Evolutionary conservation across 2,888 invertebrate species (phyloP).

Genomic region (Stenodera caucasica): DNA sequence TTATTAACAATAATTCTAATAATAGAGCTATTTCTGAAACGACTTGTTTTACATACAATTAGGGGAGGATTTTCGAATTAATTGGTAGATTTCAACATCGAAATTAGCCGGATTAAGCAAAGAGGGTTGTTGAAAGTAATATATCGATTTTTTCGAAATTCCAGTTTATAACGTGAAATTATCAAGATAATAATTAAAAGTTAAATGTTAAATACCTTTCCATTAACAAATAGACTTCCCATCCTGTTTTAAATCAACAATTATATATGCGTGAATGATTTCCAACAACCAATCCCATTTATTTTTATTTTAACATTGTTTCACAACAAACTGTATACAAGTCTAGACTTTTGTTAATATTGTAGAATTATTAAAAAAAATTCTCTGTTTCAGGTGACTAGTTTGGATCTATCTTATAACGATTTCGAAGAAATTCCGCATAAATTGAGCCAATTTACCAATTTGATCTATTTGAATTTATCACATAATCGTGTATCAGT

Average conservation of each 20-base stretch:
- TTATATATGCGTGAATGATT: slow-evolving; percentile 22
- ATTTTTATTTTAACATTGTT: neutral
- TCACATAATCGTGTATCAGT: slow-evolving; percentile 50
- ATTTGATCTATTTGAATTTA: slow-evolving; percentile 60
- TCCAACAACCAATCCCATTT: slow-evolving; percentile 12
- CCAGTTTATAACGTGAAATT: slow-evolving; percentile 3
- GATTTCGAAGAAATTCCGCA: slow-evolving; percentile 61
- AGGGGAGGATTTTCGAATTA: neutral
- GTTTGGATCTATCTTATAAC: slow-evolving; percentile 67
- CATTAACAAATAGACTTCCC: slow-evolving; percentile 13
- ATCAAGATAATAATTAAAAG: slow-evolving; percentile 8
- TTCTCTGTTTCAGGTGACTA: slow-evolving; percentile 63
- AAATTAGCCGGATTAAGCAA: no score
- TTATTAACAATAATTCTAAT: neutral
- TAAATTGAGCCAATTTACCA: slow-evolving; percentile 57
- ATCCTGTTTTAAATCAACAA: slow-evolving; percentile 16
- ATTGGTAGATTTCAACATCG: no score
- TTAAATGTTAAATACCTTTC: neutral
- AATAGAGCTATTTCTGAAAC: neutral
- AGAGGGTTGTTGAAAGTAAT: no score
- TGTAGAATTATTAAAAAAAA: no score
- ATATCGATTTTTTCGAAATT: no score
- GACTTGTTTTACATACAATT: neutral
- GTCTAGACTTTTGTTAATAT: no score
- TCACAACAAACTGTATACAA: no score